Evolutionary conservation across 2,888 invertebrate genomes (phyloP).

Genomic region (Phoenoteleia sp.): DNA sequence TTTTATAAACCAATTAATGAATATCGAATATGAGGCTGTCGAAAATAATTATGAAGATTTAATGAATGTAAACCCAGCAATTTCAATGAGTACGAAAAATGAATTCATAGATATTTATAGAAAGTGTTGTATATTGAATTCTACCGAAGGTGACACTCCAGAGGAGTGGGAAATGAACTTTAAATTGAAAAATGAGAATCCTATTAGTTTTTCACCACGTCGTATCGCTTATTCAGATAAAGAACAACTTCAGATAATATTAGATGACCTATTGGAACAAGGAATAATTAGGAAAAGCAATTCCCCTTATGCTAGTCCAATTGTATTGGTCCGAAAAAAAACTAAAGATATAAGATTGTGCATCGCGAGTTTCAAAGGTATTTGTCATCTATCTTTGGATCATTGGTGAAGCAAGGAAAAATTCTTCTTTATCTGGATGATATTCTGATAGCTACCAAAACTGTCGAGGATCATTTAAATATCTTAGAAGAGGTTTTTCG

Average conservation of each 20-base stretch:
- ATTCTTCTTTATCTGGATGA: not conserved
- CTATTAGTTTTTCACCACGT: constrained; percentile 30
- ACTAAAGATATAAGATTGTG: constrained; percentile 42
- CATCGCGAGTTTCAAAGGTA: constrained; percentile 26
- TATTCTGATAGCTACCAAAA: constrained; percentile 17
- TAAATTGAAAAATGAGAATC: constrained; percentile 30
- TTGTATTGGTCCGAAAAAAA: constrained; percentile 41
- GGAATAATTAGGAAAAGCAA: constrained; percentile 28
- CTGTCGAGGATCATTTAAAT: constrained; percentile 4
- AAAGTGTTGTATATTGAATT: not conserved
- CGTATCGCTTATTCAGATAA: constrained; percentile 29
- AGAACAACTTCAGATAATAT: constrained; percentile 22
- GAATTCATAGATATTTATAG: not conserved
- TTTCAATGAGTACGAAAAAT: no score
- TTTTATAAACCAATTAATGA: constrained; percentile 19
- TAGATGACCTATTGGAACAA: constrained; percentile 6
- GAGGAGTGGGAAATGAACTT: constrained; percentile 27
- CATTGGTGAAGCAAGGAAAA: not conserved
- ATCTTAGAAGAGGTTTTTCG: constrained; percentile 52
- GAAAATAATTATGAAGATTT: not conserved
- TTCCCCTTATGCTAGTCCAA: constrained; percentile 45
- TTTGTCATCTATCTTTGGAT: not conserved
- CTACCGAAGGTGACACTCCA: not conserved
- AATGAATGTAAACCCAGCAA: not conserved
- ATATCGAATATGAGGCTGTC: not conserved